Base-by-base conservation (phyloP, 2,888 invertebrate genomes). In the Chorisops tibialis region DNA sequence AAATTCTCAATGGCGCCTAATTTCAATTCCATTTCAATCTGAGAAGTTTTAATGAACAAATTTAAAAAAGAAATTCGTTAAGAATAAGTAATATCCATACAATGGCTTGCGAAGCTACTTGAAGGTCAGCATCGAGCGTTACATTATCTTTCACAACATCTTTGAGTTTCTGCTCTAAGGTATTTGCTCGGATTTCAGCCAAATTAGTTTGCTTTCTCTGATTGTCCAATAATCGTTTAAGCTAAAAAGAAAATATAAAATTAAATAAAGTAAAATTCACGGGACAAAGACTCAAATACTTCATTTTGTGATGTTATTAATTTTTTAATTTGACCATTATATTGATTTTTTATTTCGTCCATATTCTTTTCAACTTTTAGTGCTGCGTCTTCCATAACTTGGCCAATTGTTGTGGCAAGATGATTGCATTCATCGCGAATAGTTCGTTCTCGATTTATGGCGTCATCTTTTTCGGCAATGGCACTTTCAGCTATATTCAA, bases 1-100 rank as follows among this genome's bases (percentile, higher is more conserved):
- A 86, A 67, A 76, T 80, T 72, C 81, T 82, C 68, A 83, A 80
- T 74, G 82, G 85, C 70, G 80, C 81, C 69, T 81, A 83, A 22
- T 85, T 74, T 75, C 81, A 84, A 69, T 79, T 85, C 50, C 82
- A 82, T 59, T 76, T 81, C 63, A 74, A 75, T 74, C 82, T 80
- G 69, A 78, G 79, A 72, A 16, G 3, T 16, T 73, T 73, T 37
- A 19, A 47, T 59, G 61, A 38, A 48, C 49, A 37, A 51, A 56
- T 54, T 16, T n/a, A 37, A 21, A 22, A 21, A 22, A 2, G 16
- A 37, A 37, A 11, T n/a, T n/a, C n/a, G n/a, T n/a, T n/a, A 47
- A 47, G 5, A n/a, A 16, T 14, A 47, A 47, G 12, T 47, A 7
- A 9, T 47, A 9, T 54, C 45, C 74, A 65, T 70, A 81, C 81